A percentile compares a stretch with the other conserved stretches of the same genome.
Conservation (phyloP, 2,797 vertebrate species). For the Fundulus diaphanus region DNA sequence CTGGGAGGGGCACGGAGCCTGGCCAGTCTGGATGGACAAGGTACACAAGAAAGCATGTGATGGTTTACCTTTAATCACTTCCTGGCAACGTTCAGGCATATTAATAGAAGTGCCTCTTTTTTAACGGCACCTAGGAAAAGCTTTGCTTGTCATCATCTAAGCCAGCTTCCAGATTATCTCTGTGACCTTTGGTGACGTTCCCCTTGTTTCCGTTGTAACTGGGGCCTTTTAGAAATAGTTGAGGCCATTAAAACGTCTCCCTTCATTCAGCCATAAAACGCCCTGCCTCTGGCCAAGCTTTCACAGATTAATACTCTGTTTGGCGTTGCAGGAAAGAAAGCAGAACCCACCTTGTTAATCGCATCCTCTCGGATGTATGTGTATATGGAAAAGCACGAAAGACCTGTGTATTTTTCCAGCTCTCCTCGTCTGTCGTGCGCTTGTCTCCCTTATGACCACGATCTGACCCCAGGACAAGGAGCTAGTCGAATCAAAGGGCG, state of each 20-base stretch:
- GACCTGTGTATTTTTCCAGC: background rate
- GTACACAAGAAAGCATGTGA: conserved; percentile 69
- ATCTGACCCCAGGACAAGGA: background rate
- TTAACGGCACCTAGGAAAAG: background rate
- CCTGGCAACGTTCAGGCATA: background rate
- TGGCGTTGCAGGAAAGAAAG: conserved; percentile 29
- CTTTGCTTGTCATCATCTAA: background rate
- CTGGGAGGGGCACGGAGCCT: conserved; percentile 90
- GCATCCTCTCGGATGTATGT: conserved; percentile 3
- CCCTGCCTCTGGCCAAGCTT: background rate
- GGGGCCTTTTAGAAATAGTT: conserved; percentile 34
- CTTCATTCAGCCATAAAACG: conserved; percentile 32
- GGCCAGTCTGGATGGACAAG: conserved; percentile 94
- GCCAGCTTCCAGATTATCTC: background rate
- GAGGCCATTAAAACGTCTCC: conserved; percentile 37
- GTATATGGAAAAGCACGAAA: background rate
- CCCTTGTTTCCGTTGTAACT: background rate
- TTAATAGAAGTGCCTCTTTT: background rate
- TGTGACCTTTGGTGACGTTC: background rate
- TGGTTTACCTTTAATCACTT: background rate
- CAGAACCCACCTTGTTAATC: conserved; percentile 30
- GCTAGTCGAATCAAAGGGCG: background rate
- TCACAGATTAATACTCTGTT: conserved; percentile 29
- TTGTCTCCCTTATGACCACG: background rate
- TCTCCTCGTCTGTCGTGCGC: background rate